Evolutionary conservation across 2,113 vertebrate species (phyloP).

Genomic region (Indicator maculatus): DNA sequence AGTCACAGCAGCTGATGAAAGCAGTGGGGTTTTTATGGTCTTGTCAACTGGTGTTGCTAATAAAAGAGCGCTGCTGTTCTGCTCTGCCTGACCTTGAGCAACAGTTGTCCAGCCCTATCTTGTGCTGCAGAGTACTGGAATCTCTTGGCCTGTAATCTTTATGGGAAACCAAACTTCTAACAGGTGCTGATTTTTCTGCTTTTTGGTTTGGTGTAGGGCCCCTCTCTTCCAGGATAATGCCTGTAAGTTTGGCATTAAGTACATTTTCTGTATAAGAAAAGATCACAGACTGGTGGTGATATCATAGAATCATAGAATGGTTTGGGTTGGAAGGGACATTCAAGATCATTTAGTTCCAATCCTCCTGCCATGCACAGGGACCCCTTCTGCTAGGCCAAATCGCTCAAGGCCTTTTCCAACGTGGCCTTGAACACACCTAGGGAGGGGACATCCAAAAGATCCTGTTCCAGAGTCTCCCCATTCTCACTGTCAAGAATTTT

Average conservation of each 20-base stretch:
- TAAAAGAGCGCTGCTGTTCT: not conserved
- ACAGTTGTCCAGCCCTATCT: not conserved
- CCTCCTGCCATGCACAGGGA: too few species aligned
- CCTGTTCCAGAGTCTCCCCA: too few species aligned
- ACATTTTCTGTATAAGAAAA: not conserved
- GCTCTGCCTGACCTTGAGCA: not conserved
- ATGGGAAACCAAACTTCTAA: not conserved
- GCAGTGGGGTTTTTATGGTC: not conserved
- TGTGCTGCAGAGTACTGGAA: fast-evolving
- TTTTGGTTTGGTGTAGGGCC: not conserved
- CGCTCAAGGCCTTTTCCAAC: too few species aligned
- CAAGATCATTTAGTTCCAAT: too few species aligned
- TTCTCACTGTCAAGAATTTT: too few species aligned
- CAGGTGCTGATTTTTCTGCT: not conserved
- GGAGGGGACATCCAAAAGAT: too few species aligned
- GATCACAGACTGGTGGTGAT: not conserved
- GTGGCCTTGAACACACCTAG: too few species aligned
- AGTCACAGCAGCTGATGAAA: not conserved
- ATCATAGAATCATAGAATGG: too few species aligned
- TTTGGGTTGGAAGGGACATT: too few species aligned
- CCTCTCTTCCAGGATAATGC: not conserved
- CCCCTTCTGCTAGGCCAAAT: too few species aligned
- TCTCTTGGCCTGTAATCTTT: fast-evolving
- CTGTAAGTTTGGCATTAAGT: not conserved
- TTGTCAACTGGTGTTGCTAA: not conserved